Conservation (phyloP, 37 sponge, comb jelly and placozoan species). For the Haliclona indistincta region DNA sequence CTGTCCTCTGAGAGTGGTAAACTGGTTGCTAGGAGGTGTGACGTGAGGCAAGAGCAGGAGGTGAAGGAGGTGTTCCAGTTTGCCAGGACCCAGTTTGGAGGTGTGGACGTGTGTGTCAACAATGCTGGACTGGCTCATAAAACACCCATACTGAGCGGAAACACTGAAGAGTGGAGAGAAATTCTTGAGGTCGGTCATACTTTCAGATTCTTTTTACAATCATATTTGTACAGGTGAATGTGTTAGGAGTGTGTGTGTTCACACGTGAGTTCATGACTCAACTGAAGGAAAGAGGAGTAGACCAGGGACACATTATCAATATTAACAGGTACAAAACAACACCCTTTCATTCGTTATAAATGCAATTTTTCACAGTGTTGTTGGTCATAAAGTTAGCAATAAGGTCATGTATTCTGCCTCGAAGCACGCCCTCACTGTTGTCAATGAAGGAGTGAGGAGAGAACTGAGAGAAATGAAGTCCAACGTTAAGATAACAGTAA, state of each 20-base stretch:
- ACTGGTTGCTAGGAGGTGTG: slow-evolving; percentile 77
- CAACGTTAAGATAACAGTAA: slow-evolving; percentile 67
- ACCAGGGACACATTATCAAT: slow-evolving; percentile 76
- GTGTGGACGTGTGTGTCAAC: slow-evolving; percentile 75
- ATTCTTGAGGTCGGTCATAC: slow-evolving; percentile 64
- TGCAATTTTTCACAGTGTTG: slow-evolving; percentile 37
- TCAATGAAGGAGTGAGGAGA: slow-evolving; percentile 71
- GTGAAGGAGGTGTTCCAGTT: slow-evolving; percentile 48
- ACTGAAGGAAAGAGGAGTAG: slow-evolving; percentile 54
- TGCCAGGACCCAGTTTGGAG: slow-evolving; percentile 55
- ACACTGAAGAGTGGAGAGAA: slow-evolving; percentile 74
- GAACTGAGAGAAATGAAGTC: slow-evolving; percentile 77
- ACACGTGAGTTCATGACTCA: slow-evolving; percentile 75
- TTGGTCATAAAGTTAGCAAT: slow-evolving; percentile 57
- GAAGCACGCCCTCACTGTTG: slow-evolving; percentile 81
- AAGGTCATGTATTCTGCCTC: slow-evolving; percentile 73
- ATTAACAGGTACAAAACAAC: slow-evolving; percentile 58
- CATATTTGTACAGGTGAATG: slow-evolving; percentile 50
- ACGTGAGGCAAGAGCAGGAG: slow-evolving; percentile 75
- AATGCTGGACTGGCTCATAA: slow-evolving; percentile 82
- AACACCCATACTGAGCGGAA: slow-evolving; percentile 51
- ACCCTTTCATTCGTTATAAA: not conserved
- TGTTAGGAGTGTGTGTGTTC: slow-evolving; percentile 69
- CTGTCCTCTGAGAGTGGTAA: slow-evolving; percentile 28
- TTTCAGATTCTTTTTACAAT: not conserved